Base-by-base conservation (phyloP, 2,797 vertebrate species). In the Microctenopoma steveboyesi region DNA sequence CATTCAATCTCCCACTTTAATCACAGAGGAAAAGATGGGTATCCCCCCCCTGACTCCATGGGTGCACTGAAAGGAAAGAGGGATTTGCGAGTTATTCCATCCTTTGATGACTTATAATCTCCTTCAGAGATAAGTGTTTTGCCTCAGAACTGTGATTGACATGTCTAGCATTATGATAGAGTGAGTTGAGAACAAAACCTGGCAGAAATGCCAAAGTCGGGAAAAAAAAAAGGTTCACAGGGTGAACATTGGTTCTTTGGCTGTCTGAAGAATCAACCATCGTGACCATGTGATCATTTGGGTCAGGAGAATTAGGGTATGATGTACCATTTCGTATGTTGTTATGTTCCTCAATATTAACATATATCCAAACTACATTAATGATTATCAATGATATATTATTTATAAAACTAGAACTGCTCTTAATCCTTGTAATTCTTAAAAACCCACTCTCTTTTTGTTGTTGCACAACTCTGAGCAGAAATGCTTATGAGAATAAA, bases 71-170 rank as follows among this genome's bases (percentile, higher is more conserved):
- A 76, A 81, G 79, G 88, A 84, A 82, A 68, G 82, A 76, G 85
- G 92, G 92, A 93, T 95, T 94, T 95, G 88, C 84, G 83, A 90
- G 84, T 92, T 90, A 85, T 72, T 82, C 83, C 84, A 87, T 89
- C 87, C 84, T 82, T 82, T 92, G 92, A 94, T 94, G 92, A 93
- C 90, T 93, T 84, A 88, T 94, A 93, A 94, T 94, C 92, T 93
- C 87, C 90, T 78, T 71, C 81, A 88, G 91, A 90, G 87, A 92
- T 87, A 87, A 92, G 87, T 89, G 86, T 82, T 90, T 79, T 83
- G 78, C 88, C 88, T 88, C 79, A 39, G 67, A 76, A 83, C 87
- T 88, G 72, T 92, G 93, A 94, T 87, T 92, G 93, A 93, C 92
- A 90, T 65, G 89, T 78, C 85, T 78, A 54, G 52, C 78, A 79